phyloP scores from a whole-genome alignment of 2,797 vertebrate genomes.

The Sebastes iracundus region DNA sequence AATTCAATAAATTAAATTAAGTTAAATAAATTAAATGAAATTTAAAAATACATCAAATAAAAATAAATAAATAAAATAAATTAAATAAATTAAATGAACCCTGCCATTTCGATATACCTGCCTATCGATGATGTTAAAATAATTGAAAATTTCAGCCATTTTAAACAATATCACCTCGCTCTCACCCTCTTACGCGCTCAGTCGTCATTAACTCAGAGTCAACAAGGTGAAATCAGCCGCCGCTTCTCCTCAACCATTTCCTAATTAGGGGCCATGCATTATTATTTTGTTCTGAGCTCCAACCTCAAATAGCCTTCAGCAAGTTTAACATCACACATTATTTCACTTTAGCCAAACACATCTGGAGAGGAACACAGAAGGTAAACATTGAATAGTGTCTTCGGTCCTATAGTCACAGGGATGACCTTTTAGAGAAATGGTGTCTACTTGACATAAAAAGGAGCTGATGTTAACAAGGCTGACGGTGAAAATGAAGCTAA shows the following conservation, averaged over 20 bases:
- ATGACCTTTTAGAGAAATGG: background rate
- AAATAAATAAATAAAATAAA: no score
- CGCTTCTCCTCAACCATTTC: constrained; percentile 20
- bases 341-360: constrained; percentile 23
- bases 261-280: constrained; percentile 19
- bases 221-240: constrained; percentile 30
- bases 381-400: background rate
- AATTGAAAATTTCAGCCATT: background rate
- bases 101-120: background rate
- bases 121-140: background rate
- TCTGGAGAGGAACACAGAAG: background rate
- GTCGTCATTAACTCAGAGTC: constrained; percentile 15
- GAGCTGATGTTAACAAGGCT: background rate
- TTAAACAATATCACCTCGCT: constrained; percentile 3
- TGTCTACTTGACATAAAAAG: background rate
- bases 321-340: constrained; percentile 27
- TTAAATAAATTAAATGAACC: background rate
- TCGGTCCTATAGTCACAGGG: background rate
- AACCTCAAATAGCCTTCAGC: constrained; percentile 24
- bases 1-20: no score
- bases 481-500: background rate
- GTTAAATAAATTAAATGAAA: background rate
- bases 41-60: background rate
- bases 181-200: background rate
- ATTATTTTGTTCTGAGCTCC: constrained; percentile 23